Base-by-base conservation (phyloP, 1,140 invertebrate genomes). In the Drosophila fuyamai region DNA sequence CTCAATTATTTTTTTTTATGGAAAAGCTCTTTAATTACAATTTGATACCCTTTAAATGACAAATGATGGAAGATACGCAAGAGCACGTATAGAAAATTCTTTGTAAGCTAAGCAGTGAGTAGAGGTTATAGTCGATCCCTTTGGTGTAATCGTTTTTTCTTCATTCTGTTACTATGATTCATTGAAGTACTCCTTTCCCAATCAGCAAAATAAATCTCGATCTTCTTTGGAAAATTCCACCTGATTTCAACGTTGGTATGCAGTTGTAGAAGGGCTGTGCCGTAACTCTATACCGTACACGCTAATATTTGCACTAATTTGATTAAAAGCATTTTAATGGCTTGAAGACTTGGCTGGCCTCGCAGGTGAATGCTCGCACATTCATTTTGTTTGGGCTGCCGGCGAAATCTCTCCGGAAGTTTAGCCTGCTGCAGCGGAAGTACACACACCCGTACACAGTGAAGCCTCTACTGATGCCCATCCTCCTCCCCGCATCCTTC, bases 281-380 rank as follows among this genome's bases (percentile, higher is more conserved):
- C 27, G 67, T 71, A 71, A 71, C 67, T 71, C 67, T 56, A 70
- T 70, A 71, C 67, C 38, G 44, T 40, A 51, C 60, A 29, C 71
- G 56, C 76, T 83, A 81, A 89, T 89, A 84, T 88, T 89, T 84
- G 54, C 76, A 84, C 67, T 84, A 84, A 88, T 88, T 88, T 88
- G 84, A 88, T 88, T 88, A 88, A 88, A 88, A 88, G 76, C 84
- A 77, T 88, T 88, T 88, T 89, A 88, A 89, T 88, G 84, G 80
- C 80, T 74, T 76, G 61, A 71, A 76, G 61, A 73, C 79, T 84
- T 51, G 67, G 62, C 41, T 38, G 76, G 76, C 71, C 54, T 60
- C 76, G 36, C 63, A 77, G 84, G 83, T 78, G 89, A 86, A 83
- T 75, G 73, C 55, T 66, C 57, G 72, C 58, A 71, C 60, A 72